phyloP scores from a whole-genome alignment of 1,140 invertebrate genomes.

The Apis florea region DNA sequence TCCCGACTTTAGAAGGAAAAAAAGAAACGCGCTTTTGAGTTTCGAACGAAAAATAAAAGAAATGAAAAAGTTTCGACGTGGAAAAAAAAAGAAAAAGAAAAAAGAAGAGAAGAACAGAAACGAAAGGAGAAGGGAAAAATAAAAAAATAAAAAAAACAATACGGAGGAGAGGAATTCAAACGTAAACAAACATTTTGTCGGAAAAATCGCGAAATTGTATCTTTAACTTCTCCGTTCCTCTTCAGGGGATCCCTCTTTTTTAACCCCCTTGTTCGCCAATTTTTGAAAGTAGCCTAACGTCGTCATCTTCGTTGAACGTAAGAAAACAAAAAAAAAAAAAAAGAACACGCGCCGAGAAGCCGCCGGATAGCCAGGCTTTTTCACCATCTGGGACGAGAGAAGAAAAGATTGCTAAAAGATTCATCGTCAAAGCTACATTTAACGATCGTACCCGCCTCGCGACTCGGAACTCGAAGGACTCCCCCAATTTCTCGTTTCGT shows the following conservation, averaged over 20 bases:
- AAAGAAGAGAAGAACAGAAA: not conserved
- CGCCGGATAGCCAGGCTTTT: slow-evolving; percentile 72
- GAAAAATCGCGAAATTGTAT: slow-evolving; percentile 7
- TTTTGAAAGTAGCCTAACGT: slow-evolving; percentile 69
- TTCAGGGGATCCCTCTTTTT: slow-evolving; percentile 46
- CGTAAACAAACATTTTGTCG: not conserved
- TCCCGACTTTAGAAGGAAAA: too few relatives aligned
- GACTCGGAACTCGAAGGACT: slow-evolving; percentile 50
- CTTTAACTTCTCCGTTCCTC: slow-evolving; percentile 32
- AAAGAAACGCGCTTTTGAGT: not conserved
- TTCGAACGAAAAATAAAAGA: too few relatives aligned
- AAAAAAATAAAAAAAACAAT: not conserved
- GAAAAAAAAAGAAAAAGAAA: not conserved
- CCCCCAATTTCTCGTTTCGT: not conserved
- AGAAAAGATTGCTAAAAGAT: slow-evolving; percentile 78
- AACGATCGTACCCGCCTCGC: slow-evolving; percentile 62
- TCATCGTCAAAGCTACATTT: slow-evolving; percentile 79
- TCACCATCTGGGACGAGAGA: slow-evolving; percentile 74
- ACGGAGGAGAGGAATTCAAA: not conserved
- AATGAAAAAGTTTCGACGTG: not conserved
- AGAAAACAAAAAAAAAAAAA: too few relatives aligned
- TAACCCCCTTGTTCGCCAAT: slow-evolving; percentile 59
- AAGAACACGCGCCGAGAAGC: slow-evolving; percentile 73
- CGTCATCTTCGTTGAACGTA: slow-evolving; percentile 74
- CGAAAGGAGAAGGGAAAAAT: not conserved